Evolutionary conservation across 2,888 invertebrate species (phyloP).

Genomic region (Lasioglossum marginatum): DNA sequence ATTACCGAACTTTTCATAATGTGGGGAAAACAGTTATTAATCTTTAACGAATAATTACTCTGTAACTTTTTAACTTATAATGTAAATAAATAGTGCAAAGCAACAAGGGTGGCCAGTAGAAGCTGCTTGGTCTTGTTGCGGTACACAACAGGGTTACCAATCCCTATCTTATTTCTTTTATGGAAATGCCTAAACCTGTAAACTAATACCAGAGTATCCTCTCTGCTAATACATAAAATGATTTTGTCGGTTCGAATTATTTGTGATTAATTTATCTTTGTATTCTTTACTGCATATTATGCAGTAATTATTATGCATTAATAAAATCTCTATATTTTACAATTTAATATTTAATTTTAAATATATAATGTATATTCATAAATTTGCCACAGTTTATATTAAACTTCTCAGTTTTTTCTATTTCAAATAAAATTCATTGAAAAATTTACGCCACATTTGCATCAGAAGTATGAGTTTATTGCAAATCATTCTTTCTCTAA

Average conservation of each 20-base stretch:
- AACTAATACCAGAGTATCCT: no score
- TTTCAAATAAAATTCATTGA: neutral
- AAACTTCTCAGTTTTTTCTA: no score
- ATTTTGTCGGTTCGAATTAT: neutral
- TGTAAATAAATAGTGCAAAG: constrained; percentile 64
- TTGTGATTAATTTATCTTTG: neutral
- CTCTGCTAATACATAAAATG: neutral
- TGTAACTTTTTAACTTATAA: constrained; percentile 46
- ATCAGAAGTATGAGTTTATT: neutral
- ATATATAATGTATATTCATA: neutral
- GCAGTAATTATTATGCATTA: no score
- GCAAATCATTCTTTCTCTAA: neutral
- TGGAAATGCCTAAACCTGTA: neutral
- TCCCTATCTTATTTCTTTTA: constrained; percentile 46
- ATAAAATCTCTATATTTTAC: neutral
- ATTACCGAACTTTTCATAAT: constrained; percentile 77
- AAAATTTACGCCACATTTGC: neutral
- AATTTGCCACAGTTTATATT: neutral
- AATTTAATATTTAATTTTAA: neutral
- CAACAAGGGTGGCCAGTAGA: constrained; percentile 43
- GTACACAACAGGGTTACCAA: constrained; percentile 71
- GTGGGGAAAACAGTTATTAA: constrained; percentile 38
- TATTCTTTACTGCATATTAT: neutral
- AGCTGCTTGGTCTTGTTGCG: constrained; percentile 36
- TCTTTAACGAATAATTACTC: constrained; percentile 26